A percentile compares a stretch with the other conserved stretches of the same genome.
Conservation (phyloP, 2,113 vertebrate species). For the Synchiropus splendidus region DNA sequence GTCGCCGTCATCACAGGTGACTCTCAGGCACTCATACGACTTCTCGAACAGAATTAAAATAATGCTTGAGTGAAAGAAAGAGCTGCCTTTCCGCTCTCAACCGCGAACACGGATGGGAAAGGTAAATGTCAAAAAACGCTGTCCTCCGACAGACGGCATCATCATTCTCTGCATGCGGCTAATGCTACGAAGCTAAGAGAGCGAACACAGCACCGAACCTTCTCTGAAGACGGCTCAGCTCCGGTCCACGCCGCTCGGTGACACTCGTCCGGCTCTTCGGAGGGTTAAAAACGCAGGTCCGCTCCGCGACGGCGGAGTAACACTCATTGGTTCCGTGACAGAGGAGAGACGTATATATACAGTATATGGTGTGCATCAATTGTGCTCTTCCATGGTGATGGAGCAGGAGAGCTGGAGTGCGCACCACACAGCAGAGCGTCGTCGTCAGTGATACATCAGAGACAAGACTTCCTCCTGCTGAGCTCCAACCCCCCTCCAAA, state of each 20-base stretch:
- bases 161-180: constrained; percentile 22
- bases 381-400: constrained; percentile 54
- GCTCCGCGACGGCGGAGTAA: constrained; percentile 30
- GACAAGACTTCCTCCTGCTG: constrained; percentile 33
- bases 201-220: constrained; percentile 49
- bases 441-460: constrained; percentile 49
- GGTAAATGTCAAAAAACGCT: constrained; percentile 27
- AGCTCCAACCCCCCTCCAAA: constrained; percentile 4
- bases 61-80: no score
- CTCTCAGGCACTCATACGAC: no score
- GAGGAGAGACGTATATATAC: constrained; percentile 32
- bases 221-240: constrained; percentile 21
- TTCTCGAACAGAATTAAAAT: no score
- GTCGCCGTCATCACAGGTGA: no score
- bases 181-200: constrained; percentile 51
- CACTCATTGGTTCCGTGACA: constrained; percentile 40
- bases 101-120: constrained; percentile 14
- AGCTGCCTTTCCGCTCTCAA: no score
- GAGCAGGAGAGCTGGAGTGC: constrained; percentile 47
- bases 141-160: constrained; percentile 18
- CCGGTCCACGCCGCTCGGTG: constrained; percentile 37
- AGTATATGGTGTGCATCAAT: constrained; percentile 42
- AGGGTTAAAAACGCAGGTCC: constrained; percentile 36
- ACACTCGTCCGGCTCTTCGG: constrained; percentile 36
- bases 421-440: constrained; percentile 62